Base-by-base conservation (phyloP, 2,888 invertebrate genomes). In the Nemotelus nigrinus region DNA sequence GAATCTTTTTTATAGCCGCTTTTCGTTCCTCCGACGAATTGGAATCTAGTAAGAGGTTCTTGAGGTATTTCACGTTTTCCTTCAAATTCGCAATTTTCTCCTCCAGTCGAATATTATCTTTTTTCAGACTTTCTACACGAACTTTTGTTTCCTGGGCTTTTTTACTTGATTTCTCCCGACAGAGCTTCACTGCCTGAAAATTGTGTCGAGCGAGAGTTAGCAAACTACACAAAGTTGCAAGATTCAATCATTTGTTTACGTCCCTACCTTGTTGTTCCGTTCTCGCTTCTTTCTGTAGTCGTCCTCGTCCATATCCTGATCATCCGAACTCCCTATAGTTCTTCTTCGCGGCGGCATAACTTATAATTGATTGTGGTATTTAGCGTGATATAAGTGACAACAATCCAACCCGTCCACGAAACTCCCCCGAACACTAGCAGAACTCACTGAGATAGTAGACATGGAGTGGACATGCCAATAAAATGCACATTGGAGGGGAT, bases 231-330 rank as follows among this genome's bases (percentile, higher is more conserved):
- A 25, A 25, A 25, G 25, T 25, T 25, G 25, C 25, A 25, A 25
- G 25, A 25, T 25, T 25, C 25, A 25, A 25, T 25, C 25, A 25
- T 25, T 6, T 39, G 10, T 67, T 5, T 8, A 45, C 8, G 41
- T 5, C 3, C 43, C 10, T 82, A 86, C 87, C 84, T 86, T 84
- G 81, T 87, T 87, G 79, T 87, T 87, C 80, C 86, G 82, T 81
- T 85, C 82, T 80, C 87, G 83, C 82, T 87, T 86, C 79, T 84
- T 81, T 79, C 83, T 82, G 78, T 86, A 86, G 63, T 83, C 83
- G 55, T 84, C 84, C 77, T 83, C 83, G 48, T 82, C 82, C 39
- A 81, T 80, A 4, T 82, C 82, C 60, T 80, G 81, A 60, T 83
- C 82, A 76, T 83, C 84, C 47, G 85, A 84, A 82, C 82, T 83